Evolutionary conservation across 2,888 invertebrate species (phyloP), one percentile per base, ranked within the genome.

Genomic region (Polia nebulosa): DNA sequence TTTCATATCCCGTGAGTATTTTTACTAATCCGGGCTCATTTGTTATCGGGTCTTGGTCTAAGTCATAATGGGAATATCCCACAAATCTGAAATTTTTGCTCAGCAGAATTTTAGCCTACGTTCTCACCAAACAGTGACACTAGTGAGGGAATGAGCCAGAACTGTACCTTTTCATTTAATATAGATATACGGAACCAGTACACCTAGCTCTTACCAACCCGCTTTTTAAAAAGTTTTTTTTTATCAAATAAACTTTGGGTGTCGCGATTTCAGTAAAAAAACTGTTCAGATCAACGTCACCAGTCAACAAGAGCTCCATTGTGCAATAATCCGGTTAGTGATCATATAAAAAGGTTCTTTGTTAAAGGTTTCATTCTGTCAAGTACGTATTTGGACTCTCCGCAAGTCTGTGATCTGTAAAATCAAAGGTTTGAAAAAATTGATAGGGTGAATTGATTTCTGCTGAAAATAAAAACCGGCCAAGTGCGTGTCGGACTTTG

Each of bases 271-370:
- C 8, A 47, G 44, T 70, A 41, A 57, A 55, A 73, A 77, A 77
- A 71, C 60, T 53, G 58, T 81, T 84, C 80, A 67, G 70, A 80
- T 81, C 55, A 61, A 53, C 72, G 29, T 66, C 65, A 41, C 39
- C 66, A 72, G 72, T 62, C 72, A 65, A 60, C 56, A 51, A 49
- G 66, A 47, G 11, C 9, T 34, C 41, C 51, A 67, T 84, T 83
- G 78, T 84, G 56, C n/a, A 32, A 17, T 79, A 83, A 83, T 83
- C 84, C 75, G 70, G 81, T 83, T 84, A 80, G 25, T 52, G 56
- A 67, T 56, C 34, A 27, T 52, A 27, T 27, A 60, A 77, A 76
- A 73, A 66, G 56, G 60, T 53, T 44, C 56, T 44, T 72, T 81
- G 64, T 79, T 20, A 20, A 7, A 51, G 34, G 41, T 62, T 56